phyloP scores from a whole-genome alignment of 2,113 vertebrate genomes.

The Lampris megalopsis region DNA sequence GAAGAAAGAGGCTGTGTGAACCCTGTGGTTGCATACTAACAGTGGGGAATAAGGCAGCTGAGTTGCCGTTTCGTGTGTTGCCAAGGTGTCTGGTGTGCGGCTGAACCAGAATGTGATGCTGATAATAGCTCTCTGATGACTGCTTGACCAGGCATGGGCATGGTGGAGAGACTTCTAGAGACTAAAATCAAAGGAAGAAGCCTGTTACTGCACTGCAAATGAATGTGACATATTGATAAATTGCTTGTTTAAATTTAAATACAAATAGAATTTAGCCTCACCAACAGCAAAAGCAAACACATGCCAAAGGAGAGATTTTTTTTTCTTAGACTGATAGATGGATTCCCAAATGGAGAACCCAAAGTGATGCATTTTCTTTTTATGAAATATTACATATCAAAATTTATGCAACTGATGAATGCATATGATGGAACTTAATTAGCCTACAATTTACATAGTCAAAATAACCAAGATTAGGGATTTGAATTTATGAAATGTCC shows the following conservation, averaged over 20 bases:
- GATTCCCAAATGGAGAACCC: too few species aligned
- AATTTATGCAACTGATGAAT: too few species aligned
- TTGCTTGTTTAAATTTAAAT: too few species aligned
- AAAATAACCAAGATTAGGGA: too few species aligned
- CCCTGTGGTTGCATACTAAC: conserved; percentile 29
- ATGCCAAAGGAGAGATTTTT: too few species aligned
- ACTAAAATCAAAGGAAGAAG: conserved; percentile 6
- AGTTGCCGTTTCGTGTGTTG: conserved; percentile 10
- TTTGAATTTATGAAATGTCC: background rate
- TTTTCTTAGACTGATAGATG: too few species aligned
- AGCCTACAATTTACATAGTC: background rate
- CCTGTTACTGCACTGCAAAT: background rate
- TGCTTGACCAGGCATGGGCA: conserved; percentile 20
- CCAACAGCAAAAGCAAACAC: too few species aligned
- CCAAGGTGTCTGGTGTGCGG: conserved; percentile 24
- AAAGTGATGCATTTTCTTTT: too few species aligned
- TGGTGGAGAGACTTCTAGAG: conserved; percentile 21
- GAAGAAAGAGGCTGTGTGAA: background rate
- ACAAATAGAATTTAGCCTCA: conserved; percentile 4
- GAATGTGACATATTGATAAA: too few species aligned
- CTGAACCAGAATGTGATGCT: conserved; percentile 22
- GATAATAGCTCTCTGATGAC: conserved; percentile 25
- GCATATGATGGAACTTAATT: too few species aligned
- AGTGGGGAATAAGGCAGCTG: conserved; percentile 20
- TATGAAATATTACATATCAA: too few species aligned